Percentiles rank a stretch among this genome's conserved stretches.
These are phyloP conservation scores for Hedychridium roseum DNA, from an alignment of 2,888 invertebrate genomes.

Conservation along the genomic window DNA sequence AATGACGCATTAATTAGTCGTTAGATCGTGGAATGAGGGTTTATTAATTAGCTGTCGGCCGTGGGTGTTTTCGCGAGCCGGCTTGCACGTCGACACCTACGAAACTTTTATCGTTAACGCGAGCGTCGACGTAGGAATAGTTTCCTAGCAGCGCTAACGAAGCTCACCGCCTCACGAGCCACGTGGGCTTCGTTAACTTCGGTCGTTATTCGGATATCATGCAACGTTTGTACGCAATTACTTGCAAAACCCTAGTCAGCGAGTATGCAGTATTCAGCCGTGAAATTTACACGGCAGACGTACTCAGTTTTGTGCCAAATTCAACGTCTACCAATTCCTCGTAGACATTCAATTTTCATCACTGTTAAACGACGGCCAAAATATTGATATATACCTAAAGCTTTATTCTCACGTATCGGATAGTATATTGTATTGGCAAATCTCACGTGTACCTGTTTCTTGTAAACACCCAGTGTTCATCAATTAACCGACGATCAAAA, in stretches of 20 bases:
- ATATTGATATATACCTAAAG: too few species aligned
- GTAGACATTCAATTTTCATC: background rate
- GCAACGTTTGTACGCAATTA: too few species aligned
- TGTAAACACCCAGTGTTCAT: too few species aligned
- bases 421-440: too few species aligned
- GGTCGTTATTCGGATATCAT: conserved; percentile 14
- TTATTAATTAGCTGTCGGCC: too few species aligned
- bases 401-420: too few species aligned
- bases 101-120: conserved; percentile 11
- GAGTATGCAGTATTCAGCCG: background rate
- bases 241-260: conserved; percentile 5
- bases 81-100: too few species aligned
- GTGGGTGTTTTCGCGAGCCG: too few species aligned
- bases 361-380: background rate
- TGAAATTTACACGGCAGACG: conserved; percentile 15
- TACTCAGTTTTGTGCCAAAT: background rate
- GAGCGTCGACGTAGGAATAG: conserved; percentile 16
- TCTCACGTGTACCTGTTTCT: too few species aligned
- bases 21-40: too few species aligned
- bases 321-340: background rate
- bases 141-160: conserved; percentile 21
- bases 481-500: too few species aligned
- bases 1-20: too few species aligned
- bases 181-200: conserved; percentile 11
- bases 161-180: conserved; percentile 16